A percentile compares a stretch with the other conserved stretches of the same genome.
Conservation (phyloP, 2,888 invertebrate genomes). For the Watsonalla cultraria region DNA sequence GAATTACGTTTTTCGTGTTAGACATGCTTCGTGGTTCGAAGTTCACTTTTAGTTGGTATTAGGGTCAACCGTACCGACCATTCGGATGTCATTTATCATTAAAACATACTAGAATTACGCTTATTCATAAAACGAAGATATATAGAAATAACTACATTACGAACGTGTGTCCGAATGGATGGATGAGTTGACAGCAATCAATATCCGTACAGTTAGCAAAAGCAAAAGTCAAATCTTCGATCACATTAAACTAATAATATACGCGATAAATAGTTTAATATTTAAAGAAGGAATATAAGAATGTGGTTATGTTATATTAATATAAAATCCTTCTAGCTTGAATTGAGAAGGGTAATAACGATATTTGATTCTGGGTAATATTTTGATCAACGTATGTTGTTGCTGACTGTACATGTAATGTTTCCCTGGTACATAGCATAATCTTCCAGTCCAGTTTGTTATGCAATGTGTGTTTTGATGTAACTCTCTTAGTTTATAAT, state of each 20-base stretch:
- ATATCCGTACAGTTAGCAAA: slow-evolving; percentile 5
- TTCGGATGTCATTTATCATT: slow-evolving; percentile 22
- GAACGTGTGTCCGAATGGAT: slow-evolving; percentile 25
- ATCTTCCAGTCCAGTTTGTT: slow-evolving; percentile 70
- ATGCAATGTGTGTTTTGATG: slow-evolving; percentile 73
- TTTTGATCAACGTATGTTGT: slow-evolving; percentile 7
- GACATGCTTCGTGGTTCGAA: slow-evolving; percentile 56
- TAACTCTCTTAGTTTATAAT: slow-evolving; percentile 68
- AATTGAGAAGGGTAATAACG: no score
- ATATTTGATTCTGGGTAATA: no score
- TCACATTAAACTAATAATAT: no score
- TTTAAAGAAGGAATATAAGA: no score
- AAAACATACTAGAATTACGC: slow-evolving; percentile 1
- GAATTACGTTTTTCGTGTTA: slow-evolving; percentile 67
- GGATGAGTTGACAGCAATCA: slow-evolving; percentile 35
- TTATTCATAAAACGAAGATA: slow-evolving; percentile 2
- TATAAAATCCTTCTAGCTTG: no score
- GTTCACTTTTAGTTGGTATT: slow-evolving; percentile 46
- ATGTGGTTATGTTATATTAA: no score
- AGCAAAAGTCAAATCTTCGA: no score
- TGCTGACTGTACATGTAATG: slow-evolving; percentile 42
- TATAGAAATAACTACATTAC: slow-evolving; percentile 3
- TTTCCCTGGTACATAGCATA: slow-evolving; percentile 59
- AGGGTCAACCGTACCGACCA: slow-evolving; percentile 44
- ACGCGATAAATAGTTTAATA: slow-evolving; percentile 4